These are phyloP conservation scores for Megaceryle alcyon DNA, from an alignment of 2,797 vertebrate genomes.

Conservation along the genomic window DNA sequence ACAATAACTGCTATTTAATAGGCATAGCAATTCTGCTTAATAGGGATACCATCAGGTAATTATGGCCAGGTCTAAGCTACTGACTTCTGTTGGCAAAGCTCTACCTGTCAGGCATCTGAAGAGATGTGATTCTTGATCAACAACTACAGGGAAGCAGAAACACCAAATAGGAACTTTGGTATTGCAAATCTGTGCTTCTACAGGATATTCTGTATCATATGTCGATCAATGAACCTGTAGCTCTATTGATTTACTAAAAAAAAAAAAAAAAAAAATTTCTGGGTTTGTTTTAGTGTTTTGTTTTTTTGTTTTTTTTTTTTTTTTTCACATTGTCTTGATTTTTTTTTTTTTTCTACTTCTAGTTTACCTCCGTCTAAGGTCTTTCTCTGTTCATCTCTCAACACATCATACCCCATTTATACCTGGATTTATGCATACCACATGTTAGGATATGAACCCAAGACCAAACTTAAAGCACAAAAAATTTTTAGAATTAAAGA, in stretches of 20 bases:
- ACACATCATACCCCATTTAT: neutral
- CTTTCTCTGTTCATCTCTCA: neutral
- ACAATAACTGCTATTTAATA: constrained; percentile 63
- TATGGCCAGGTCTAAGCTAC: constrained; percentile 27
- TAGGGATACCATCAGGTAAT: constrained; percentile 56
- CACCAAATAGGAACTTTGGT: neutral
- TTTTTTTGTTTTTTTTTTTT: too few relatives aligned
- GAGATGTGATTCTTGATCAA: neutral
- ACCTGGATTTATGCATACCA: neutral
- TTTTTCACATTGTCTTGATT: neutral
- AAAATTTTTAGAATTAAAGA: neutral
- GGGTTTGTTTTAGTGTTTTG: too few relatives aligned
- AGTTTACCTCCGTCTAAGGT: neutral
- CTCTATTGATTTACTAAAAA: neutral
- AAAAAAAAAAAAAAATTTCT: neutral
- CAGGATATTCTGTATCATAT: neutral
- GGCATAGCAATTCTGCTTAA: constrained; percentile 48
- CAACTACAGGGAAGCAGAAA: neutral
- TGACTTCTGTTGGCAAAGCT: constrained; percentile 9
- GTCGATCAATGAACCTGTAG: neutral
- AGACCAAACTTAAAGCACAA: neutral
- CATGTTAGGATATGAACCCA: rapidly evolving
- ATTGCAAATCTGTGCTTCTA: neutral
- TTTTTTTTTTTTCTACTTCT: neutral
- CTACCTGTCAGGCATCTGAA: neutral